Percentiles rank a stretch among this genome's conserved stretches.
Conservation (phyloP, 2,888 invertebrate species). For the Lasioglossum marginatum region DNA sequence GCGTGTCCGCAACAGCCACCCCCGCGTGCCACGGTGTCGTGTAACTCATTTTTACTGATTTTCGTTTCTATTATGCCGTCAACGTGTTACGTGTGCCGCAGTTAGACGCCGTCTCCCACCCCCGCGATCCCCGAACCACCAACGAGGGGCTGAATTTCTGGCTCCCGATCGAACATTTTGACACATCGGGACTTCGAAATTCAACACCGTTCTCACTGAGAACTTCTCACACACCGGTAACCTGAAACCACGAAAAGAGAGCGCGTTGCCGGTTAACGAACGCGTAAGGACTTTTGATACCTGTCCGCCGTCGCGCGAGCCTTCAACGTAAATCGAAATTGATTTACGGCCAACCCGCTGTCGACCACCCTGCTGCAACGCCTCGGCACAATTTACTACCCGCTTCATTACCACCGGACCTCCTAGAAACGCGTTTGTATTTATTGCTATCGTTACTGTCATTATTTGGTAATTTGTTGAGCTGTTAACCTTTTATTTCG, state of each 20-base stretch:
- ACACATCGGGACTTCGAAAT: not conserved
- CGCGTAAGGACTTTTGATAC: slow-evolving; percentile 5
- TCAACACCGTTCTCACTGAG: not conserved
- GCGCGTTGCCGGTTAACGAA: not conserved
- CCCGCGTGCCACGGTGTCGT: slow-evolving; percentile 9
- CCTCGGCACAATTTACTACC: not conserved
- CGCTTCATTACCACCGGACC: not conserved
- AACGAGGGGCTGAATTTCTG: not conserved
- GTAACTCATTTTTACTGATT: slow-evolving; percentile 31
- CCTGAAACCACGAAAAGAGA: not conserved
- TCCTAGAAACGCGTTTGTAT: not conserved
- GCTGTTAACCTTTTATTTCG: not conserved
- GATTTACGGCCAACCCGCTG: not conserved
- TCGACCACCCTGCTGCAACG: not conserved
- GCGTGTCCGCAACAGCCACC: slow-evolving; percentile 39
- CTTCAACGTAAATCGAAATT: slow-evolving; percentile 8
- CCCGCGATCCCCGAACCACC: not conserved
- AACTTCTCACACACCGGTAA: not conserved
- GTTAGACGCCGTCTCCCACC: not conserved
- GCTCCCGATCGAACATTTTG: not conserved
- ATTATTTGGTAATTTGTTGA: not conserved
- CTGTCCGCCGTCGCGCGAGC: not conserved
- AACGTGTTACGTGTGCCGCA: slow-evolving; percentile 15
- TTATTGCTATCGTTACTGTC: not conserved
- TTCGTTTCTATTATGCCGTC: slow-evolving; percentile 36